Base-by-base conservation (phyloP, 2,113 vertebrate genomes). In the Leptobrachium leishanense region DNA sequence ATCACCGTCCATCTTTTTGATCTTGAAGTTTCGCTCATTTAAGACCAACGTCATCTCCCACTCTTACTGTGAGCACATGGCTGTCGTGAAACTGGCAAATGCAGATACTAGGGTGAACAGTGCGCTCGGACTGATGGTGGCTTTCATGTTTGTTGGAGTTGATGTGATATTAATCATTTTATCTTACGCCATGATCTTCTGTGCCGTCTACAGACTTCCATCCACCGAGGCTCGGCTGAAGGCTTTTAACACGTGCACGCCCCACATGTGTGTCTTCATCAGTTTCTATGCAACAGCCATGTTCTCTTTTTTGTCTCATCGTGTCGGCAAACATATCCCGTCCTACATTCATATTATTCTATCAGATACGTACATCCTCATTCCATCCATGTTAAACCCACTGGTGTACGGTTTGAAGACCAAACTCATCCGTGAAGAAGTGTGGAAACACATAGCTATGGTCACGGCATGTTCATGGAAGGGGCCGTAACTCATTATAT, bases 1-100 rank as follows among this genome's bases (percentile, higher is more conserved):
- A 8, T 43, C 84, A 1, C 71, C 87, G 2, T 83, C 82, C 6
- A 20, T 87, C 5, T 40, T 89, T 46, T 78, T 87, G 64, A 65
- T 12, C 11, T 15, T 83, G 13, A 15, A 82, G 8, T 73, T 89
- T 1, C 67, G 79, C 2, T 79, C 82, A 69, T 89, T 86, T 13
- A 44, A 43, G 9, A 79, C 85, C 64, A 71, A 2, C 0, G 2
- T 74, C 67, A 84, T 86, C 55, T 68, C 82, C 0, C 88, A 89
- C 3, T 85, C 82, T 0, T 81, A 87, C 39, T 89, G 89, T 0
- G 87, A 89, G 77, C 88, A 89, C 74, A 3, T 84, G 76, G 87
- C 85, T 0, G 64, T 91, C 73, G 84, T 7, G 0, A 82, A 77
- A 67, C 83, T 90, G 53, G 81, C 75, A 3, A 72, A 67, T 20